Evolutionary conservation across 53 echinoderm and acorn worm genomes (phyloP).

Genomic region (Pentamera pediparva): DNA sequence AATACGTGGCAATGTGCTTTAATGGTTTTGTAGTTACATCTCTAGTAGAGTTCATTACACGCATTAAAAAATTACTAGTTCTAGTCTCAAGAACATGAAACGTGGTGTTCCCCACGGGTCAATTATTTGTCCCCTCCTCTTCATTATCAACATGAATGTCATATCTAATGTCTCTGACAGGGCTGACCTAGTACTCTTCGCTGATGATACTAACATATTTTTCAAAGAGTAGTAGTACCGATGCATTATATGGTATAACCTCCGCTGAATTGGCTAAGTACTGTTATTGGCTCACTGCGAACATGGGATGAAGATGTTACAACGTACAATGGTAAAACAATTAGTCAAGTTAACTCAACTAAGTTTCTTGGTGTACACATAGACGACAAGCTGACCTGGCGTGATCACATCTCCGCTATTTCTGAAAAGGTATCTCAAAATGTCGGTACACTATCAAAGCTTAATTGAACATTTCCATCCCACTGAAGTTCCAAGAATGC

Average conservation of each 20-base stretch:
- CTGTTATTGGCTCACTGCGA: background rate
- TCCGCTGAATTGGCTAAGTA: background rate
- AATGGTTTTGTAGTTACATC: background rate
- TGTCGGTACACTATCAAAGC: background rate
- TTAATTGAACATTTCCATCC: background rate
- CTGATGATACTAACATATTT: background rate
- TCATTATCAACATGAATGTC: background rate
- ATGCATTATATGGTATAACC: background rate
- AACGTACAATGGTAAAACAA: background rate
- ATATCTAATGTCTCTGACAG: background rate
- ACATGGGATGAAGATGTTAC: background rate
- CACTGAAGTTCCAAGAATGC: background rate
- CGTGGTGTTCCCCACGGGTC: background rate
- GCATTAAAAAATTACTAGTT: background rate
- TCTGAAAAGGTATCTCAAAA: background rate
- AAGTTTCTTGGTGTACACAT: background rate
- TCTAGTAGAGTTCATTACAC: background rate
- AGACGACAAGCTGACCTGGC: background rate
- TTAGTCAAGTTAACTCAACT: background rate
- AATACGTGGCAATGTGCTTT: background rate
- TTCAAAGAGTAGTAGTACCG: background rate
- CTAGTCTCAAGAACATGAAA: background rate
- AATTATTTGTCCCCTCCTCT: background rate
- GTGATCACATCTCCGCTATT: background rate
- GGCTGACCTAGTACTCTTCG: background rate